Conservation (phyloP, 1,140 invertebrate genomes). For the Mamestra configurata region DNA sequence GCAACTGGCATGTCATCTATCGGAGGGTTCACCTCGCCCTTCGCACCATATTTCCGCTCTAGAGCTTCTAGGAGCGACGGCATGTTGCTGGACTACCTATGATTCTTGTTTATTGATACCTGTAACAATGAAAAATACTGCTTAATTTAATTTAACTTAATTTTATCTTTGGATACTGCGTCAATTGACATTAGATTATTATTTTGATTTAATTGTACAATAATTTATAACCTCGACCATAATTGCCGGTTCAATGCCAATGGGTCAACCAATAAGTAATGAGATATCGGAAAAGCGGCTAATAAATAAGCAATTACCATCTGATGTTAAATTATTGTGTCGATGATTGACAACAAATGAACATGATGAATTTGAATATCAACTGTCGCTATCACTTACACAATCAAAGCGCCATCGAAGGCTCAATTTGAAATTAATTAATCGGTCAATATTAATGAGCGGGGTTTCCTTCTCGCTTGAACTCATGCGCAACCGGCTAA, state of each 20-base stretch:
- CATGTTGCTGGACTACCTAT: constrained; percentile 87
- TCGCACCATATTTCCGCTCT: constrained; percentile 93
- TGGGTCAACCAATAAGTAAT: constrained; percentile 18
- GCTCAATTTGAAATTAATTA: constrained; percentile 48
- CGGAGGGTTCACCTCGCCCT: constrained; percentile 88
- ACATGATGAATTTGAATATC: background rate
- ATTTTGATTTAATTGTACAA: background rate
- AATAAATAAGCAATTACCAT: constrained; percentile 25
- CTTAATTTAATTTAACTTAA: background rate
- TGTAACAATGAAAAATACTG: constrained; percentile 56
- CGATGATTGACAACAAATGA: constrained; percentile 33
- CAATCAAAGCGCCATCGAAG: constrained; percentile 42
- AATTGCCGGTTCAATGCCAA: constrained; percentile 9
- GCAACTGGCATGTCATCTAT: constrained; percentile 91
- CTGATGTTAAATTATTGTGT: constrained; percentile 8
- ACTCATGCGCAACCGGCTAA: constrained; percentile 49
- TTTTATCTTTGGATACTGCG: background rate
- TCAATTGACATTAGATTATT: background rate
- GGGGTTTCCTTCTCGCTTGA: constrained; percentile 52
- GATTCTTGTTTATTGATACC: constrained; percentile 53
- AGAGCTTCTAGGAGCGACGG: constrained; percentile 95
- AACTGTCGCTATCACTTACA: constrained; percentile 32
- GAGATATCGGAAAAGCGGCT: background rate
- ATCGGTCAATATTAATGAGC: constrained; percentile 46
- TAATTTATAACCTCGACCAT: background rate